Base-by-base conservation (phyloP, 2,888 invertebrate genomes). In the Agrotis ipsilon region DNA sequence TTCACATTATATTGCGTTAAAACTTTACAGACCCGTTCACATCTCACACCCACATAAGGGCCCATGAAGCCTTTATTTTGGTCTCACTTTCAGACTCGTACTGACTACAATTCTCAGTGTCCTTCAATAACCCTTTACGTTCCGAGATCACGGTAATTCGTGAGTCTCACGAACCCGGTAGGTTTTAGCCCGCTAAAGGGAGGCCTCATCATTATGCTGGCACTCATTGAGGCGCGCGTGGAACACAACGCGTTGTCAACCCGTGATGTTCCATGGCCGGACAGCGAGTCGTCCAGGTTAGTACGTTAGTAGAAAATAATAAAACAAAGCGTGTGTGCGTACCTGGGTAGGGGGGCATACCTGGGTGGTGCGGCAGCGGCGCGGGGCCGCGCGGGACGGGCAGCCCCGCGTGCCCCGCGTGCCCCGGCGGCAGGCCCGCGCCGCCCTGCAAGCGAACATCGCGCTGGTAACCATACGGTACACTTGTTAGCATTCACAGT, bases 351-450 rank as follows among this genome's bases (percentile, higher is more conserved):
- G 85, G 85, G 62, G 85, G 84, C 86, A 85, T 88, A 94, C 96
- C 96, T 87, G 95, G 94, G 80, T 96, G 96, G 79, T 94, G 95
- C 32, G 93, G 95, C 85, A 93, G 72, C 1, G 95, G 95, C 19
- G 94, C 93, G 1, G 94, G 94, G 11, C 94, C 94, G 7, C 94
- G 91, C 3, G 93, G 93, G 27, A 92, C 94, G 51, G 62, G 57
- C 63, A 68, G 91, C 24, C 90, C 93, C 64, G 89, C 91, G 80
- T 92, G 93, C 92, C 90, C 93, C 64, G 89, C 91, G 80, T 92
- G 93, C 92, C 43, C 59, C 18, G 93, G 91, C 87, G 93, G 73
- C 80, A 94, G 89, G 43, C 94, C 94, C 59, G 90, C 92, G 0
- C 93, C 93, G 16, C 93, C 92, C 55, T 92, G 90, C 89, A 91